Base-by-base conservation (phyloP, 2,888 invertebrate species). In the Dynastes hyllus region DNA sequence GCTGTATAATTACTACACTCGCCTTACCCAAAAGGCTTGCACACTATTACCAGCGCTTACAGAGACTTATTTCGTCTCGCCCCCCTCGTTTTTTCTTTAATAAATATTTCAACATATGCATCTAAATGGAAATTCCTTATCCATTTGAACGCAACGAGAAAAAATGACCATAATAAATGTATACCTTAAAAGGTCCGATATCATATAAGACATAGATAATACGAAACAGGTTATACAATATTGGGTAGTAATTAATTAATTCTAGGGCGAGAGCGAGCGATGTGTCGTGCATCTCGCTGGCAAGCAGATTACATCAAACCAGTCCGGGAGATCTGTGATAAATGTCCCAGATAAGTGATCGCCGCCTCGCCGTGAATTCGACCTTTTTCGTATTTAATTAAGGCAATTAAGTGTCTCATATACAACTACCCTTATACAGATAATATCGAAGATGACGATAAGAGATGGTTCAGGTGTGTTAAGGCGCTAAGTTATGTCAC, bases 301-400 rank as follows among this genome's bases (percentile, higher is more conserved):
- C 84, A 83, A 81, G 73, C 82, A 83, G 86, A 86, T 87, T 86
- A 85, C 84, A 87, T 87, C 87, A 85, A 86, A 85, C 85, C 85
- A 84, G 86, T 86, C 85, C 84, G 79, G 77, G 81, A 75, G 78
- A 87, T 87, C 86, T 83, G 78, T 85, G 87, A 87, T 87, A 87
- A 87, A 85, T 84, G 85, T 84, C 83, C 84, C 82, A 85, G 87
- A 87, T 88, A 87, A 87, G 84, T 86, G 86, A 87, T 87, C 86
- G 83, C 84, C 85, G 84, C 84, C 85, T 84, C 85, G 86, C 84
- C 86, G 86, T 84, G 86, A 86, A 86, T 88, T 87, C 87, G 87
- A 87, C 87, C 87, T 88, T 88, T 87, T 86, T 87, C 86, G 87
- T 88, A 87, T 87, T 87, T 88, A 88, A 88, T 88, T 88, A 88